Base-by-base conservation (phyloP, 2,888 invertebrate genomes). In the Ennomos fuscantarius region DNA sequence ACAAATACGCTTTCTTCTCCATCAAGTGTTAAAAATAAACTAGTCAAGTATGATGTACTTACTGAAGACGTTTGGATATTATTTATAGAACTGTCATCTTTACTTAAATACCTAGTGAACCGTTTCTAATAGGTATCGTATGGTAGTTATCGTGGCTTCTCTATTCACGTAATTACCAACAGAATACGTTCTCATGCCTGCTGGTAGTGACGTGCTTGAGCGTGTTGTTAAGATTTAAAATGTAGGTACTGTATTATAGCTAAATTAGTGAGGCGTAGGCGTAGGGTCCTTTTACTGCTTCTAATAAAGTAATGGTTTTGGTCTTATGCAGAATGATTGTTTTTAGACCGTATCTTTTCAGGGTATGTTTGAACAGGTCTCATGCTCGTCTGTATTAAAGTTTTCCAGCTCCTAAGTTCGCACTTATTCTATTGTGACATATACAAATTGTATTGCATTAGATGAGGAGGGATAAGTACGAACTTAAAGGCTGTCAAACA, bases 51-150 rank as follows among this genome's bases (percentile, higher is more conserved):
- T 78, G 70, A 72, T 82, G 80, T 79, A 79, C 77, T 76, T 72
- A 75, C 66, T 73, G 74, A 73, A 78, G 77, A 78, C 76, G 73
- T 65, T 71, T 73, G 79, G 72, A 72, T 68, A 67, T 84, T 89
- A 90, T 89, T 87, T 89, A 86, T 86, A 81, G 87, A 86, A 73
- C 82, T 89, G 90, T 90, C 91, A 89, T 84, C 79, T 85, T 78
- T 79, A 79, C 82, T 90, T 89, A 89, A 86, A 86, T 74, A 87
- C 81, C 86, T 90, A 91, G 90, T 90, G 90, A 91, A 87, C 82
- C 88, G 89, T 83, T 85, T 87, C 87, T 82, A 84, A 88, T 87
- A 24, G 24, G 24, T 24, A 86, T 82, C 75, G 86, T 86, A 76
- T 79, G 83, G 82, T 82, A 78, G 83, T 81, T 76, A 77, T 85